Evolutionary conservation across 2,113 vertebrate species (phyloP).

Genomic region (Tragelaphus imberbis): DNA sequence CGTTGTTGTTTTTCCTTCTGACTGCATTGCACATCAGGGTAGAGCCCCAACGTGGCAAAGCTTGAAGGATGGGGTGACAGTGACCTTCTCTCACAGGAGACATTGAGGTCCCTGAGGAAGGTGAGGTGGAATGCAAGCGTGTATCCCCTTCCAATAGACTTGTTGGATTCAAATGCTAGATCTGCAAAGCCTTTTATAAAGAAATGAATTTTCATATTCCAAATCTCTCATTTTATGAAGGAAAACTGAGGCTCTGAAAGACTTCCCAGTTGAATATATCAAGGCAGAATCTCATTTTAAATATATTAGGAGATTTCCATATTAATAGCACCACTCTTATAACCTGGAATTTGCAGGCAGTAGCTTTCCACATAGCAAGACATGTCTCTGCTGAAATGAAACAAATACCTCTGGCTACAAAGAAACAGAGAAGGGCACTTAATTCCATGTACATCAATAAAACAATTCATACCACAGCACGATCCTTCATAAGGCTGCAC

Average conservation of each 20-base stretch:
- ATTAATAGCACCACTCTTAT: not conserved
- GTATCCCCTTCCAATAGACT: not conserved
- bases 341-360: not conserved
- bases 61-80: not conserved
- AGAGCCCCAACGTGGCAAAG: not conserved
- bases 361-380: not conserved
- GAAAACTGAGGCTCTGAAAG: not conserved
- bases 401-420: not conserved
- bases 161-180: not conserved
- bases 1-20: not conserved
- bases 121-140: not conserved
- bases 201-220: not conserved
- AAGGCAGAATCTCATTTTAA: not conserved
- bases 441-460: not conserved
- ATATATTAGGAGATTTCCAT: not conserved
- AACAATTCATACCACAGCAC: not conserved
- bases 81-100: not conserved
- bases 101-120: not conserved
- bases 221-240: not conserved
- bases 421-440: not conserved
- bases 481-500: too few species aligned
- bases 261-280: not conserved
- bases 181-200: not conserved
- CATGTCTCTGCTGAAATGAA: not conserved
- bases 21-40: not conserved